Percentiles rank a stretch among this genome's conserved stretches.
Evolutionary conservation across 2,113 vertebrate genomes (phyloP).

Genomic region (Lota lota): DNA sequence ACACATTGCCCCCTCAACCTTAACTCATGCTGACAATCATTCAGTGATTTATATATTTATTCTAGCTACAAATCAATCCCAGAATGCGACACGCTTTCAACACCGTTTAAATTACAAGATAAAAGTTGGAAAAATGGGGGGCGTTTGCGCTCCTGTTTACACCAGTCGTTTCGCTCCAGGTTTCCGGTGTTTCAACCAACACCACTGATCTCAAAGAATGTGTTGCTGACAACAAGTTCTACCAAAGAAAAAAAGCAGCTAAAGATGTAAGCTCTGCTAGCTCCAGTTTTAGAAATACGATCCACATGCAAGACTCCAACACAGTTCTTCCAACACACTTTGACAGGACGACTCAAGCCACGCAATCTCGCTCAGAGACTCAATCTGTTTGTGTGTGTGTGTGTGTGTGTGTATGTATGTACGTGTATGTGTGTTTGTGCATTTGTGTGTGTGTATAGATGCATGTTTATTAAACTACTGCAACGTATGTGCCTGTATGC

Average conservation of each 20-base stretch:
- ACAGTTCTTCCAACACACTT: conserved; percentile 34
- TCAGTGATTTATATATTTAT: no score
- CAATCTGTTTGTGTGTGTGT: conserved; percentile 27
- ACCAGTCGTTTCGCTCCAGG: no score
- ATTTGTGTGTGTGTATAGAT: background rate
- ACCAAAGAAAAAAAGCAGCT: conserved; percentile 19
- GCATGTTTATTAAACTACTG: no score
- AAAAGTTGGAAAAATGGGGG: no score
- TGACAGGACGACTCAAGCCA: conserved; percentile 28
- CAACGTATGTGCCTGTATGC: conserved; percentile 18
- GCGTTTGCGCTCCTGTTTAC: no score
- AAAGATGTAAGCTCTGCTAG: conserved; percentile 24
- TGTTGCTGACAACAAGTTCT: conserved; percentile 30
- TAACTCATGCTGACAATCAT: no score
- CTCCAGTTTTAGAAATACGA: conserved; percentile 45
- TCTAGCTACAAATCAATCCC: no score
- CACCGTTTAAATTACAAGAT: no score
- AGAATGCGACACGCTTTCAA: no score
- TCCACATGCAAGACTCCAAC: conserved; percentile 37
- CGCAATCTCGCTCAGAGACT: conserved; percentile 22
- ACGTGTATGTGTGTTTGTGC: background rate
- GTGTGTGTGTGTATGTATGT: conserved; percentile 15
- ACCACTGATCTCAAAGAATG: conserved; percentile 45
- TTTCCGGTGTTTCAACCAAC: conserved; percentile 26
- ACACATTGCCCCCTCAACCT: no score